These are phyloP conservation scores for Aelia acuminata DNA, from an alignment of 2,888 invertebrate genomes.

Conservation along the genomic window DNA sequence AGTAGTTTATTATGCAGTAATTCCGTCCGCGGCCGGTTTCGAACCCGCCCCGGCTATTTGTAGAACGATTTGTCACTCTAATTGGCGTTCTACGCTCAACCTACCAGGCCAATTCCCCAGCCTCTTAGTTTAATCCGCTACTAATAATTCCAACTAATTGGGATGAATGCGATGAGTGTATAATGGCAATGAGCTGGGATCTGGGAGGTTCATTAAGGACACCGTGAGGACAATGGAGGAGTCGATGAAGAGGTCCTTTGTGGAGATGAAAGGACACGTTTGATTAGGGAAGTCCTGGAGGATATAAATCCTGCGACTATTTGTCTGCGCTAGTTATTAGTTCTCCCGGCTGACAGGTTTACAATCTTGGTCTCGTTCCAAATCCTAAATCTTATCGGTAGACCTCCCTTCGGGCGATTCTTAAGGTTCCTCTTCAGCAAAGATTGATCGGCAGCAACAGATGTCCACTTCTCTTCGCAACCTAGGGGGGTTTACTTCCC, in stretches of 20 bases:
- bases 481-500: background rate
- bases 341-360: background rate
- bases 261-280: background rate
- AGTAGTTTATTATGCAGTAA: background rate
- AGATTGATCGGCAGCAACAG: conserved; percentile 15
- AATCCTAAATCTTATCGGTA: background rate
- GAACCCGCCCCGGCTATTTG: background rate
- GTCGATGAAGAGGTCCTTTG: conserved; percentile 28
- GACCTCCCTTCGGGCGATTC: background rate
- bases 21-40: background rate
- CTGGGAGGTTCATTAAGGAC: background rate
- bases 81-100: background rate
- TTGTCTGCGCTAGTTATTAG: background rate
- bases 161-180: background rate
- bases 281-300: background rate
- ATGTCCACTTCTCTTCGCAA: conserved; percentile 16
- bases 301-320: background rate
- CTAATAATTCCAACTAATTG: conserved; percentile 19
- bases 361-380: background rate
- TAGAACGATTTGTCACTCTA: conserved; percentile 14
- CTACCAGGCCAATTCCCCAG: background rate
- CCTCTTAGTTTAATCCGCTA: background rate
- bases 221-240: background rate
- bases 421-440: background rate
- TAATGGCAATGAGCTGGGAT: background rate